phyloP scores from a whole-genome alignment of 1,140 invertebrate genomes.

The Aethina tumida region DNA sequence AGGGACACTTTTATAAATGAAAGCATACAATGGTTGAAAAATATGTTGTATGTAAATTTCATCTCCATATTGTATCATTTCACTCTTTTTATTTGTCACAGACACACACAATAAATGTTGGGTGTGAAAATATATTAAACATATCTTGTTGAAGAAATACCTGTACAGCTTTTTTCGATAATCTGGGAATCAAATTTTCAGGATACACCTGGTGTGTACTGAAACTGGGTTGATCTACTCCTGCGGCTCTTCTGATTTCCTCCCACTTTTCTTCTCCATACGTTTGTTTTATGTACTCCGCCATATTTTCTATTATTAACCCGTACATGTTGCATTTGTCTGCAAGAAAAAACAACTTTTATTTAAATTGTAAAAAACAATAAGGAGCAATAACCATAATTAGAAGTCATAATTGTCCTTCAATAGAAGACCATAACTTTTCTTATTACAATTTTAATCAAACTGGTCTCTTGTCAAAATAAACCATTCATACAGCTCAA shows the following conservation, averaged over 20 bases:
- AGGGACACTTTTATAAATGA: too few species aligned
- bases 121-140: background rate
- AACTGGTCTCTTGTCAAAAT: too few species aligned
- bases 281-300: slow-evolving; percentile 76
- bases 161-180: slow-evolving; percentile 76
- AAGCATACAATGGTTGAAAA: too few species aligned
- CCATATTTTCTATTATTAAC: slow-evolving; percentile 83
- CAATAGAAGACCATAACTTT: background rate
- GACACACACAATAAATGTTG: background rate
- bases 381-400: too few species aligned
- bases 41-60: too few species aligned
- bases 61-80: too few species aligned
- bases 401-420: too few species aligned
- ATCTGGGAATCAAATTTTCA: slow-evolving; percentile 73
- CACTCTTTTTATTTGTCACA: background rate
- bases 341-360: slow-evolving; percentile 15
- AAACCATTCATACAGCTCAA: too few species aligned
- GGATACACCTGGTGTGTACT: slow-evolving; percentile 88
- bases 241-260: slow-evolving; percentile 67
- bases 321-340: slow-evolving; percentile 74
- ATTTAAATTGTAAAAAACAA: background rate
- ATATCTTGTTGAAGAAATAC: too few species aligned
- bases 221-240: slow-evolving; percentile 78
- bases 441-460: background rate
- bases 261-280: slow-evolving; percentile 92